A percentile compares a stretch with the other conserved stretches of the same genome.
Conservation (phyloP, 1,140 invertebrate species). For the Drosophila eugracilis region DNA sequence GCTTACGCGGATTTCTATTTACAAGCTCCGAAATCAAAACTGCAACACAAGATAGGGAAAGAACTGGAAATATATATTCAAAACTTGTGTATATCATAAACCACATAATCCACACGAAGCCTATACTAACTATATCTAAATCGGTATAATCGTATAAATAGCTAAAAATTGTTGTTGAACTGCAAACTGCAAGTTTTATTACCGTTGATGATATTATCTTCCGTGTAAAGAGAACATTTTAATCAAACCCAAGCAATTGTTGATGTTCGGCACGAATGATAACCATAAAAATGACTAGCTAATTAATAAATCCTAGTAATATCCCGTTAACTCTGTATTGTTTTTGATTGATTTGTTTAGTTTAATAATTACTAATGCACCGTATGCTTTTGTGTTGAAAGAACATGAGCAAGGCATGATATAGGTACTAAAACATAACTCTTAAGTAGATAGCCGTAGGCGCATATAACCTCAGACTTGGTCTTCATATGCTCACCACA, state of each 20-base stretch:
- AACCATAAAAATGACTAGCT: slow-evolving; percentile 56
- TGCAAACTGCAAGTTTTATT: slow-evolving; percentile 76
- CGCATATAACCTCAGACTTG: slow-evolving; percentile 77
- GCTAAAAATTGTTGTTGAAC: slow-evolving; percentile 67
- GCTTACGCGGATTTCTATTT: slow-evolving; percentile 73
- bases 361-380: slow-evolving; percentile 6
- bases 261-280: slow-evolving; percentile 75
- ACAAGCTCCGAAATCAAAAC: slow-evolving; percentile 55
- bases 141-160: slow-evolving; percentile 43
- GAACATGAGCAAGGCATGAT: slow-evolving; percentile 64
- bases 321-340: slow-evolving; percentile 12
- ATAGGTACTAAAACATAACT: slow-evolving; percentile 51
- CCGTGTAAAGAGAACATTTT: slow-evolving; percentile 64
- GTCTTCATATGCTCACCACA: slow-evolving; percentile 64
- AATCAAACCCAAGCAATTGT: slow-evolving; percentile 78
- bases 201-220: slow-evolving; percentile 81
- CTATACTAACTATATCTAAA: slow-evolving; percentile 49
- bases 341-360: slow-evolving; percentile 33
- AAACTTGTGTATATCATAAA: slow-evolving; percentile 73
- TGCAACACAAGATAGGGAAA: slow-evolving; percentile 37
- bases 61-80: slow-evolving; percentile 27
- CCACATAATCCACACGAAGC: slow-evolving; percentile 63
- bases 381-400: slow-evolving; percentile 41
- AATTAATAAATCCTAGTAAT: slow-evolving; percentile 32
- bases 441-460: slow-evolving; percentile 62